phyloP scores from a whole-genome alignment of 1,140 invertebrate genomes.

The Sitobion miscanthi region DNA sequence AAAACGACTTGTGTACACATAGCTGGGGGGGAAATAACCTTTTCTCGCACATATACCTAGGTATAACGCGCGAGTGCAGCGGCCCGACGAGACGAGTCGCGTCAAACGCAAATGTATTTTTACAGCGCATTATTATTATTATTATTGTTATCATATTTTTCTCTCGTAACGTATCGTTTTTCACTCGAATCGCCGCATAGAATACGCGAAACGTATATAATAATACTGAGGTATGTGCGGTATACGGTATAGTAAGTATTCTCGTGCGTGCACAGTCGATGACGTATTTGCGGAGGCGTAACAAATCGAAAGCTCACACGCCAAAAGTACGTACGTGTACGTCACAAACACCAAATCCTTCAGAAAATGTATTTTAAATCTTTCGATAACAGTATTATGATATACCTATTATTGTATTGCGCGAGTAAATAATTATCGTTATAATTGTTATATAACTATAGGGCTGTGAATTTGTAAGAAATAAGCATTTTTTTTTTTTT shows the following conservation, averaged over 20 bases:
- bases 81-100: neutral
- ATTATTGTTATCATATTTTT: neutral
- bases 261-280: neutral
- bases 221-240: neutral
- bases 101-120: neutral
- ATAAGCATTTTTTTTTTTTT: too few relatives aligned
- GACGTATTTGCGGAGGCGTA: neutral
- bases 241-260: neutral
- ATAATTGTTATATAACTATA: neutral
- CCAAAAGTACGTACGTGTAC: neutral
- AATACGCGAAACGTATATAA: neutral
- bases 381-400: neutral
- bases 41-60: neutral
- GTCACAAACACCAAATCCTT: neutral
- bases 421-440: neutral
- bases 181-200: neutral
- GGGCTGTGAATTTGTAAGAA: too few relatives aligned
- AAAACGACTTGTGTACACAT: neutral
- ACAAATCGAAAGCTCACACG: neutral
- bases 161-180: neutral
- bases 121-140: neutral
- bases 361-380: neutral
- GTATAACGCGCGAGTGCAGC: neutral
- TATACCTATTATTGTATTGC: too few relatives aligned
- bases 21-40: neutral